Percentiles rank a stretch among this genome's conserved stretches.
Evolutionary conservation across 2,888 invertebrate species (phyloP).

Genomic region (Galerucella nymphaeae): DNA sequence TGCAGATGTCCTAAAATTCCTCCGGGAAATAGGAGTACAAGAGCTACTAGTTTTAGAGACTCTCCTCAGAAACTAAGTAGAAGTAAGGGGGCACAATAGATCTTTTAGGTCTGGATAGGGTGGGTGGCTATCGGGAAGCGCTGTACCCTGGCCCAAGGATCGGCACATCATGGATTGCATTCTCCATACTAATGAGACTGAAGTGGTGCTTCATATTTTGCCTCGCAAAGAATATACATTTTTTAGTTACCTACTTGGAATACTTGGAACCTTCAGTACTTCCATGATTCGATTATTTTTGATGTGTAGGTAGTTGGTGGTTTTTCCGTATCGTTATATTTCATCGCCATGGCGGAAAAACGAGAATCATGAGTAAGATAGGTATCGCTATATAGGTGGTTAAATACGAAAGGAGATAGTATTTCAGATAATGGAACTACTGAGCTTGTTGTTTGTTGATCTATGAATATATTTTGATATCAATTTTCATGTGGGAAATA

Average conservation of each 20-base stretch:
- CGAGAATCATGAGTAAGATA: constrained; percentile 10
- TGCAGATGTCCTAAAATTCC: too few species aligned
- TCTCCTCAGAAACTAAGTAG: too few species aligned
- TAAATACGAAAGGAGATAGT: constrained; percentile 12
- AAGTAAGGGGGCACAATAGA: too few species aligned
- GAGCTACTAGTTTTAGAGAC: too few species aligned
- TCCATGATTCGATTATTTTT: background rate
- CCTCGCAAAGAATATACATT: background rate
- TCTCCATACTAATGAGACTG: too few species aligned
- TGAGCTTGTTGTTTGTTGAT: constrained; percentile 10
- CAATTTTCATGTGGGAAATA: constrained; percentile 14
- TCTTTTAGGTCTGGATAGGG: too few species aligned
- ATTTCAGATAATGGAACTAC: constrained; percentile 12
- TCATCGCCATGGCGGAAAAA: constrained; percentile 3
- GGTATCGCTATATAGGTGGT: constrained; percentile 7
- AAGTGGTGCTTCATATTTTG: too few species aligned
- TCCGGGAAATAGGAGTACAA: too few species aligned
- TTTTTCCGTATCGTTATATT: background rate
- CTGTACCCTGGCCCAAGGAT: too few species aligned
- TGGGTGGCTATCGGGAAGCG: too few species aligned
- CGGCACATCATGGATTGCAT: too few species aligned
- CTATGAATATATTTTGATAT: constrained; percentile 15
- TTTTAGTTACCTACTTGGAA: background rate
- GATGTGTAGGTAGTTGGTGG: background rate
- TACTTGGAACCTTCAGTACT: background rate